Conservation (phyloP, 2,797 vertebrate species). For the Lutjanus campechanus region DNA sequence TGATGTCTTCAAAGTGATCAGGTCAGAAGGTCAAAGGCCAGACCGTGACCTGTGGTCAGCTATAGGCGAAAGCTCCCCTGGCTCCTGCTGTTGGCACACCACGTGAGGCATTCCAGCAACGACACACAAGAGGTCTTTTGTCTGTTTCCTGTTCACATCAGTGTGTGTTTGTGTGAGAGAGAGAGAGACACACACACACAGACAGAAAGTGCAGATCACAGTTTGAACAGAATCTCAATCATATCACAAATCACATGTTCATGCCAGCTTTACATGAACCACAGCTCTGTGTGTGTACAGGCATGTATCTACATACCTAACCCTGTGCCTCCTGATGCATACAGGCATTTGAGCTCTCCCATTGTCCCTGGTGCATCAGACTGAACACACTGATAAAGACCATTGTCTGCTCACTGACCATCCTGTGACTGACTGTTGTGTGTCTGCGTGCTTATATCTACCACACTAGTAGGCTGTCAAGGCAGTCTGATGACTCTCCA, state of each 20-base stretch:
- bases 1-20: neutral
- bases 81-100: conserved; percentile 30
- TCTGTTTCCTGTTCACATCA: conserved; percentile 45
- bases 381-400: conserved; percentile 52
- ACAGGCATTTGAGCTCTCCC: conserved; percentile 30
- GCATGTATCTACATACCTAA: conserved; percentile 16
- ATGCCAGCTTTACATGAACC: neutral
- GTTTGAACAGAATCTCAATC: neutral
- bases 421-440: conserved; percentile 50
- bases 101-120: conserved; percentile 61
- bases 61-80: conserved; percentile 27
- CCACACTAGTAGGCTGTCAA: neutral
- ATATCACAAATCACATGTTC: neutral
- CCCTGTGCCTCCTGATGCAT: conserved; percentile 30
- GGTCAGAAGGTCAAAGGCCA: conserved; percentile 25
- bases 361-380: conserved; percentile 56
- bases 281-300: neutral
- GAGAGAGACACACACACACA: neutral
- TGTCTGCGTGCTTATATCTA: conserved; percentile 12
- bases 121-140: conserved; percentile 66
- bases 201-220: neutral
- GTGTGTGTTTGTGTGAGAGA: neutral
- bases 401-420: conserved; percentile 61
- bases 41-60: conserved; percentile 32
- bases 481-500: neutral